Percentiles rank a stretch among this genome's conserved stretches.
phyloP scores from a whole-genome alignment of 2,113 vertebrate genomes.

The Syrmaticus mikado region DNA sequence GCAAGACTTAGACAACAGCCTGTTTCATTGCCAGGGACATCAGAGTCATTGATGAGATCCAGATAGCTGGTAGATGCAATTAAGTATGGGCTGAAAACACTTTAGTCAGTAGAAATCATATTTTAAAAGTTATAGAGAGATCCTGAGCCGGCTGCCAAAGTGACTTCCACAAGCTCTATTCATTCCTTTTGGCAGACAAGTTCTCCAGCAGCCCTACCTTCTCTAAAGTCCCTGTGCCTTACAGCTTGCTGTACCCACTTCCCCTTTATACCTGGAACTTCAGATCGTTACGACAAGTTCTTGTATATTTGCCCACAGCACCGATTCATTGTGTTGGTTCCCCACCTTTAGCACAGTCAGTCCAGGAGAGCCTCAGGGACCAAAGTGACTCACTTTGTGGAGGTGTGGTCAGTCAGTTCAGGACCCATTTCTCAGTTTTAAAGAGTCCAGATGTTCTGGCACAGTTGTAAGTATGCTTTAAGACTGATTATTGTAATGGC shows the following conservation, averaged over 20 bases:
- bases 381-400: not conserved
- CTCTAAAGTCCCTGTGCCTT: not conserved
- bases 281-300: not conserved
- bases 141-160: not conserved
- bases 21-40: not conserved
- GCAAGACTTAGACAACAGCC: not conserved
- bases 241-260: not conserved
- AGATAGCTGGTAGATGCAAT: rapidly evolving
- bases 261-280: not conserved
- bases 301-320: not conserved
- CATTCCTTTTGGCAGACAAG: not conserved
- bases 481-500: not conserved
- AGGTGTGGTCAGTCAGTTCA: not conserved
- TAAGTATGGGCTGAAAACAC: not conserved
- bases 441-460: not conserved
- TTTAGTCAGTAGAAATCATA: not conserved
- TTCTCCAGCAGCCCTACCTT: not conserved
- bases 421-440: not conserved
- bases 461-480: not conserved
- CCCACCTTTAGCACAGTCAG: not conserved
- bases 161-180: not conserved
- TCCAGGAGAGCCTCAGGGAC: not conserved
- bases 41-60: not conserved
- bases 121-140: not conserved
- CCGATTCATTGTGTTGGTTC: not conserved